These are phyloP conservation scores for Hypomecis punctinalis DNA, from an alignment of 2,888 invertebrate species.

Conservation along the genomic window DNA sequence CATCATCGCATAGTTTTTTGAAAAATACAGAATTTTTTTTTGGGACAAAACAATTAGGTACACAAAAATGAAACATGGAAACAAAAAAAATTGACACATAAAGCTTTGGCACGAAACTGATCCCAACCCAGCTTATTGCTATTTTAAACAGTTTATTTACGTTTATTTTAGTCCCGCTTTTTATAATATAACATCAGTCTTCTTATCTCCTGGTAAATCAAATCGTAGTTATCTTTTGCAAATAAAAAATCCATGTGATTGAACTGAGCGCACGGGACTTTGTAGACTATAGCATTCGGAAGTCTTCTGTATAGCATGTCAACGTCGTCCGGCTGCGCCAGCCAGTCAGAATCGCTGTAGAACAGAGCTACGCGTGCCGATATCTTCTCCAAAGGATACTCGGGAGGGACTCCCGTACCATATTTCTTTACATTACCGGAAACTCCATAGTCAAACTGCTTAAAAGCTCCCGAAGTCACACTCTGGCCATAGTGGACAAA, in stretches of 20 bases:
- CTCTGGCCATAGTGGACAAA: constrained; percentile 83
- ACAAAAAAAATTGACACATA: no score
- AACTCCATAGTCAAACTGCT: constrained; percentile 64
- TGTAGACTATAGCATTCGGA: constrained; percentile 80
- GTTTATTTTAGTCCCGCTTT: no score
- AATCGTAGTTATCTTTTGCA: constrained; percentile 63
- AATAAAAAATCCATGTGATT: constrained; percentile 72
- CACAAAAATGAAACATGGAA: no score
- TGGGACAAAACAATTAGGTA: no score
- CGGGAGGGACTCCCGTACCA: constrained; percentile 58
- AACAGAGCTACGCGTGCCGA: constrained; percentile 66
- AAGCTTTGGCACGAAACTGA: no score
- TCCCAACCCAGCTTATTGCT: no score
- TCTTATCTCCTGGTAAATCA: constrained; percentile 55
- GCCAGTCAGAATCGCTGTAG: constrained; percentile 85
- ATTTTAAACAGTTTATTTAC: neutral
- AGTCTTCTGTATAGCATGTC: constrained; percentile 78
- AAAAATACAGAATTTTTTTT: no score
- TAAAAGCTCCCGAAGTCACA: constrained; percentile 61
- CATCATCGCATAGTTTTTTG: no score
- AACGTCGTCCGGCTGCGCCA: constrained; percentile 86
- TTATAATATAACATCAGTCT: constrained; percentile 48
- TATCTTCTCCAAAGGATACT: constrained; percentile 60
- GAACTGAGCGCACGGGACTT: constrained; percentile 79
- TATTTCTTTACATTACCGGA: constrained; percentile 60